Base-by-base conservation (phyloP, 2,797 vertebrate species). In the Esox lucius region DNA sequence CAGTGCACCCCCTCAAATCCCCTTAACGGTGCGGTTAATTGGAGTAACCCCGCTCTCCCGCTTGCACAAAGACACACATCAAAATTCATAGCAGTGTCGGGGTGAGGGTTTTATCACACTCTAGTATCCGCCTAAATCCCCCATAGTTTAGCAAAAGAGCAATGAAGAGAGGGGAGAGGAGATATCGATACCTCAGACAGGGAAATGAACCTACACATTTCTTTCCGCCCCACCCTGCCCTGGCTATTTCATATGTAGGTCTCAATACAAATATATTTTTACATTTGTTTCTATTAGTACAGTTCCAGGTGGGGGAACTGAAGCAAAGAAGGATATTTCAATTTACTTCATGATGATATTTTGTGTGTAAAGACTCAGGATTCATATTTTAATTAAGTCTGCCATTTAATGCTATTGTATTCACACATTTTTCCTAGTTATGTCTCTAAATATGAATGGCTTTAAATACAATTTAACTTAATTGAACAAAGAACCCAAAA, bases 1-100 rank as follows among this genome's bases (percentile, higher is more conserved):
- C 87, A 88, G 86, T 90, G 91, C 93, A 87, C 84, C 39, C 81
- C 67, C 91, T 91, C 91, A 94, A 94, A 93, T 93, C 94, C 92
- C 91, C 90, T 94, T 92, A 94, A 94, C 90, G 88, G 91, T 88
- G 83, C 88, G 90, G 92, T 92, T 94, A 94, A 94, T 93, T 92
- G 90, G 88, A 87, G 90, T 93, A 92, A 92, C 91, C 92, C 92
- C 83, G 13, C 88, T 89, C 87, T 84, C 77, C 13, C 12, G 75
- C 79, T 87, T 91, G 91, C 89, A 94, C 90, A 91, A 89, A 93
- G 92, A 92, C 90, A 85, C 85, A 75, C 93, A 95, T 95, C 90
- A 94, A 95, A 93, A 95, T 95, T 95, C 94, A 95, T 95, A 91
- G 93, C 89, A 87, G 88, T 77, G 77, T 85, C 76, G 73, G 81